These are phyloP conservation scores for Anomalospiza imberbis DNA, from an alignment of 2,797 vertebrate genomes.

Conservation along the genomic window DNA sequence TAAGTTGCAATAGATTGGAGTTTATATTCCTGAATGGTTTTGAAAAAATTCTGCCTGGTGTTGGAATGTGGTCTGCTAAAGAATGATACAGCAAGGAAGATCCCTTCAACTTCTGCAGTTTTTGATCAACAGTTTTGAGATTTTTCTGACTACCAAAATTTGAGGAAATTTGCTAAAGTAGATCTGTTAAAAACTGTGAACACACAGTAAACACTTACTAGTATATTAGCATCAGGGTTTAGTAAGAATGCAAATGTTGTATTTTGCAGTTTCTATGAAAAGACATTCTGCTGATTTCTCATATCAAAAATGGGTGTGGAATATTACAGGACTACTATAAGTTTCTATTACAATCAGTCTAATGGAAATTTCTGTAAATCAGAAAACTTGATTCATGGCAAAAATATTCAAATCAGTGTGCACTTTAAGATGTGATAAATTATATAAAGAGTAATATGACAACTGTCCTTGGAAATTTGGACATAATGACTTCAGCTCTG, in stretches of 20 bases:
- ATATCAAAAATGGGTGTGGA: not conserved
- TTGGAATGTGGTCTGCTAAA: not conserved
- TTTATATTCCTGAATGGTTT: not conserved
- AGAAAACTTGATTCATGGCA: not conserved
- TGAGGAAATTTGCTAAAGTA: not conserved
- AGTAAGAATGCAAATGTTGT: not conserved
- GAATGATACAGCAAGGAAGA: not conserved
- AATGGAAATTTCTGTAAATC: not conserved
- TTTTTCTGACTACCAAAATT: not conserved
- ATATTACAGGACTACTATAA: not conserved
- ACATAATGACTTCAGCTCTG: not conserved
- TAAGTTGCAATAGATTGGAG: not conserved
- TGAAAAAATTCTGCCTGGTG: not conserved
- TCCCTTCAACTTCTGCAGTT: not conserved
- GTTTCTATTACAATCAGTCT: not conserved
- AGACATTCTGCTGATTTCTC: not conserved
- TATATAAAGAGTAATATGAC: not conserved
- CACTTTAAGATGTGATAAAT: not conserved
- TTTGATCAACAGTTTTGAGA: not conserved
- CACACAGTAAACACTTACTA: not conserved
- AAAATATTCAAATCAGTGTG: not conserved
- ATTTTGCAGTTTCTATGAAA: not conserved
- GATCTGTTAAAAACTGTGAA: not conserved
- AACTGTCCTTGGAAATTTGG: not conserved
- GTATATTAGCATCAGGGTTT: not conserved